Evolutionary conservation across 2,113 vertebrate species (phyloP), one percentile per base, ranked within the genome.

Genomic region (Dicerorhinus sumatrensis): DNA sequence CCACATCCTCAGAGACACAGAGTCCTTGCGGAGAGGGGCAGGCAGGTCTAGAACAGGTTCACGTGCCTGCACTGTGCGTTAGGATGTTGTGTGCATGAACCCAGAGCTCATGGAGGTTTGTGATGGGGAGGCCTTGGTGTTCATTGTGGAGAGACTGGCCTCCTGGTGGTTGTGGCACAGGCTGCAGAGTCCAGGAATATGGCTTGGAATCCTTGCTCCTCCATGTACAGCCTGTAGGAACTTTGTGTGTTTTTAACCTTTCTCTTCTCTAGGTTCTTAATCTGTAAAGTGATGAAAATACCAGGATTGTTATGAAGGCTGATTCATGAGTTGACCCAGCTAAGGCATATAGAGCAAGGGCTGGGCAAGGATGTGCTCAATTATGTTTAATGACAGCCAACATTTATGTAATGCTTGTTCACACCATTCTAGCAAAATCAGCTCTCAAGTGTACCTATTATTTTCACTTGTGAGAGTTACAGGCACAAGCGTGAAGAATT

Each of bases 171-270:
- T 2, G 1, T 0, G 2, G 25, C 17, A 25, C 1, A 2, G 60
- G 33, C 48, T 23, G 7, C 4, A 10, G 77, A 25, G 4, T 31
- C 65, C 10, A 2, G 4, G 8, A 39, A 5, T 1, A 0, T 0
- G 1, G n/a, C 27, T 23, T 17, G 5, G 20, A 25, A 16, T 2
- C 8, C 46, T 16, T 17, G 2, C 9, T 27, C 14, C 11, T 67
- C 0, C 0, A 1, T 3, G 0, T 4, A 8, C 73, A 25, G 0
- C 70, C 27, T 18, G 4, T 0, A 33, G 42, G 69, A 9, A 12
- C 39, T 36, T 10, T 11, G 14, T 3, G 0, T 16, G 31, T 0
- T 18, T 31, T 13, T 39, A 29, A 5, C 0, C 2, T 76, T 42
- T 46, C 1, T 70, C 23, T 58, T 58, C 58, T 54, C 48, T 8